Percentiles rank a stretch among this genome's conserved stretches.
These are phyloP conservation scores for Sinotaia quadrata DNA, from an alignment of 2,888 invertebrate species.

Conservation along the genomic window DNA sequence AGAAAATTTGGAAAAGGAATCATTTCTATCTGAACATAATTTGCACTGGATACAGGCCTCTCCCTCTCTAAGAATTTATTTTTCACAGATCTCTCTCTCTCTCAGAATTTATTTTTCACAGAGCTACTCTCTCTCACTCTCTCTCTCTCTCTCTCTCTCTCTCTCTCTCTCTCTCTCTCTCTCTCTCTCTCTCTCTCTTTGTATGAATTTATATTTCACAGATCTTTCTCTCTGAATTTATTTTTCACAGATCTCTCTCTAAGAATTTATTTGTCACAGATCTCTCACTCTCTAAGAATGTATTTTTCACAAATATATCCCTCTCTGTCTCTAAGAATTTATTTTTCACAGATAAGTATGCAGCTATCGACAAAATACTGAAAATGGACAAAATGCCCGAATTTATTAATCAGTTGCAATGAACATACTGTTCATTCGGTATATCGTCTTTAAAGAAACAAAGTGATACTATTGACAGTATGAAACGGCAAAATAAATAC, in stretches of 20 bases:
- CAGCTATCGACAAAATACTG: too few relatives aligned
- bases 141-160: slow-evolving; percentile 23
- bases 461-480: too few relatives aligned
- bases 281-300: neutral
- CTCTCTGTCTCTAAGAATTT: slow-evolving; percentile 18
- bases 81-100: neutral
- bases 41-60: neutral
- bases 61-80: neutral
- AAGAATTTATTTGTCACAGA: neutral
- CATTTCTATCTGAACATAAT: neutral
- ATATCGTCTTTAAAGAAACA: too few relatives aligned
- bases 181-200: neutral
- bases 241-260: too few relatives aligned
- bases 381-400: too few relatives aligned
- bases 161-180: slow-evolving; percentile 15
- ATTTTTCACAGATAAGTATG: too few relatives aligned
- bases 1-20: too few relatives aligned
- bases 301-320: neutral
- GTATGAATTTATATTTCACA: too few relatives aligned
- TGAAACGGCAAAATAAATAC: too few relatives aligned
- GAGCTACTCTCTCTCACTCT: slow-evolving; percentile 10
- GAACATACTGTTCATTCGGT: too few relatives aligned
- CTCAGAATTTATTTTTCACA: neutral
- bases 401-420: too few relatives aligned
- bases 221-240: too few relatives aligned